Evolutionary conservation across 2,113 vertebrate species (phyloP).

Genomic region (Pterocles gutturalis): DNA sequence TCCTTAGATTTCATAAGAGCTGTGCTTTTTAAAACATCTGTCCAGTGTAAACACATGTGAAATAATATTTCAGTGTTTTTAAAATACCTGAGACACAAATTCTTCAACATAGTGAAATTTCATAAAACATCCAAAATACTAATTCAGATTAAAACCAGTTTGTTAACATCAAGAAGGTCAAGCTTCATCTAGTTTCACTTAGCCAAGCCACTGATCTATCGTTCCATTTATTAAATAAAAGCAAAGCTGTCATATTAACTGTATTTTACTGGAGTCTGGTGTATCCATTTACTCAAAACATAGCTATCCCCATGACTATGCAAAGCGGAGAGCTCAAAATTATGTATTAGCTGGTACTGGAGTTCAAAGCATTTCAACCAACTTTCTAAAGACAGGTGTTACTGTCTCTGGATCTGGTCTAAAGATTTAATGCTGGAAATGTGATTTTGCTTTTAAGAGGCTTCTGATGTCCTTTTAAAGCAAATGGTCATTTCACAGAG

Average conservation of each 20-base stretch:
- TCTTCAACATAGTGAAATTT: not conserved
- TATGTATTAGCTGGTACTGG: not conserved
- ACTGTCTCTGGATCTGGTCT: not conserved
- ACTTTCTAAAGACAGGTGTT: not conserved
- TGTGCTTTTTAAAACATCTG: not conserved
- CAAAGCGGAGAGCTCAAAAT: not conserved
- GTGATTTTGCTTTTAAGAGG: not conserved
- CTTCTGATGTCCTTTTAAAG: not conserved
- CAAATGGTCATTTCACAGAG: not conserved
- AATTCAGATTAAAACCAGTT: not conserved
- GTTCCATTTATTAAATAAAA: not conserved
- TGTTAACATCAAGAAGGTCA: not conserved
- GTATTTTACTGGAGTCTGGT: not conserved
- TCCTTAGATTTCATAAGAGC: not conserved
- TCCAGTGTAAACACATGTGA: rapidly evolving
- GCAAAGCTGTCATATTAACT: not conserved
- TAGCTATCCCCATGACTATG: not conserved
- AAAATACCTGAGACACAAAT: not conserved
- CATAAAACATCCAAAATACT: not conserved
- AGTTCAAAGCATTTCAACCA: not conserved
- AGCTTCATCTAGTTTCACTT: not conserved
- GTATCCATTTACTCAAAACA: not conserved
- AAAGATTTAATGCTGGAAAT: not conserved
- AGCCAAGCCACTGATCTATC: not conserved
- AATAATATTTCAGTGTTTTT: not conserved